Evolutionary conservation across 2,888 invertebrate genomes (phyloP), one percentile per base, ranked within the genome.

Genomic region (Hoplodrina blanda): DNA sequence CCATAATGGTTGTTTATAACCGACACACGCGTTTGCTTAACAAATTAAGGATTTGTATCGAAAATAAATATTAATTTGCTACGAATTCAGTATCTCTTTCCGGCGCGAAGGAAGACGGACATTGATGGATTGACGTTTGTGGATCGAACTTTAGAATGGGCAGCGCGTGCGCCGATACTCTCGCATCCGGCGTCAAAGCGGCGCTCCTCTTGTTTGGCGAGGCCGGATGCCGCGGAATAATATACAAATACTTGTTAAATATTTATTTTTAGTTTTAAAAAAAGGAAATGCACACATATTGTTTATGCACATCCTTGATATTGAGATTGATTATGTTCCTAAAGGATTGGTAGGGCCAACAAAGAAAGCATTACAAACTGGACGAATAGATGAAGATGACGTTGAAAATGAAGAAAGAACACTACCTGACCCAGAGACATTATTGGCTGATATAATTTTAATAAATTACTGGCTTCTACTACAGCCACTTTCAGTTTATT

Each of bases 121-220:
- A 85, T 89, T 91, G 89, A 91, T 90, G 86, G 91, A 92, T 91
- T 87, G 90, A 90, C 89, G 86, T 89, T 90, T 88, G 85, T 88
- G 82, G 88, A 91, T 89, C 88, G 85, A 84, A 86, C 78, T 86
- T 80, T 73, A 80, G 84, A 82, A 80, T 78, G 75, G 68, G 81
- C 79, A 69, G 87, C 86, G 86, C 88, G 84, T 76, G 87, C 85
- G 86, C 84, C 84, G 87, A 89, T 88, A 86, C 82, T 85, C 85
- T 79, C 65, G 83, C 87, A 90, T 91, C 91, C 91, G 90, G 88
- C 84, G 85, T 83, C 84, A 74, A 73, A 76, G 81, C 83, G 83
- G 81, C 79, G 80, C 82, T 80, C 73, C 70, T 85, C 85, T 88
- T 86, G 87, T 84, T 85, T 78, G 80, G 79, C 76, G 81, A 83